Percentiles rank a stretch among this genome's conserved stretches.
Conservation (phyloP, 2,888 invertebrate species). For the Gymnocheta viridis region DNA sequence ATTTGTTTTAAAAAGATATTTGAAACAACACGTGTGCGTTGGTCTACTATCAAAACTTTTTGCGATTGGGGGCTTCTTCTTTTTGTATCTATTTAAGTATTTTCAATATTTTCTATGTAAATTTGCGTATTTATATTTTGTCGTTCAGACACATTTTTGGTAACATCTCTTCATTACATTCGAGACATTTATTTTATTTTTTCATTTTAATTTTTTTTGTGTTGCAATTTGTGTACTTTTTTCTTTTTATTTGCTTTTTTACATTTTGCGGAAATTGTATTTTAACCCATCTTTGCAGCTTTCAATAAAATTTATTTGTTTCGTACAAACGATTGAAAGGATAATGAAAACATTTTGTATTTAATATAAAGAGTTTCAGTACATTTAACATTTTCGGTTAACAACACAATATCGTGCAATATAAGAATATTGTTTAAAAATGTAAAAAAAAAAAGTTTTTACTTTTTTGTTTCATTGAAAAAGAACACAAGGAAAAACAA, state of each 20-base stretch:
- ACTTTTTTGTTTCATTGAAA: background rate
- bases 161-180: slow-evolving; percentile 8
- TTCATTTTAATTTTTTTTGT: background rate
- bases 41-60: slow-evolving; percentile 18
- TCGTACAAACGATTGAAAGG: background rate
- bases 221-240: slow-evolving; percentile 22
- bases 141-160: slow-evolving; percentile 13
- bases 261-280: slow-evolving; percentile 56
- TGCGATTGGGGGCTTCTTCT: background rate
- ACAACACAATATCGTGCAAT: background rate
- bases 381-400: slow-evolving; percentile 49
- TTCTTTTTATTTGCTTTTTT: slow-evolving; percentile 29
- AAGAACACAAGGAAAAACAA: background rate
- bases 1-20: background rate
- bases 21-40: slow-evolving; percentile 26
- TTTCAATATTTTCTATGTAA: slow-evolving; percentile 45
- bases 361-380: slow-evolving; percentile 37
- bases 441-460: background rate
- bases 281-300: slow-evolving; percentile 58
- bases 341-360: slow-evolving; percentile 26
- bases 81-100: background rate
- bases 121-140: background rate
- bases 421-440: background rate
- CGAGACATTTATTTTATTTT: slow-evolving; percentile 7
- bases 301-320: slow-evolving; percentile 38